phyloP scores from a whole-genome alignment of 2,113 vertebrate genomes.

The Oncorhynchus mykiss region DNA sequence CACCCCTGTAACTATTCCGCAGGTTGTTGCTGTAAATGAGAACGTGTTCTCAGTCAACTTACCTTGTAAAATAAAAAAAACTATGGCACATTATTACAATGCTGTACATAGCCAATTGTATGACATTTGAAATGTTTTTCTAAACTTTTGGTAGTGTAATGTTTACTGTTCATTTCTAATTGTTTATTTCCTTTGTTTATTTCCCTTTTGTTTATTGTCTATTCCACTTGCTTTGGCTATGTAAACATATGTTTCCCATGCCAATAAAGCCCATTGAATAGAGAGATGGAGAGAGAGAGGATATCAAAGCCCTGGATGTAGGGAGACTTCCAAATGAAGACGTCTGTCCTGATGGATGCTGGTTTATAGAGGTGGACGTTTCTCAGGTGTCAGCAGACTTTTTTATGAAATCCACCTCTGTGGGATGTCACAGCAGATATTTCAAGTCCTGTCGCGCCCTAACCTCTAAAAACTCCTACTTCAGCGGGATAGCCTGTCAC shows the following conservation, averaged over 20 bases:
- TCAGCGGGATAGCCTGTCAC: constrained; percentile 63
- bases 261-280: not conserved
- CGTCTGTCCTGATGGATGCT: constrained; percentile 53
- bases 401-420: constrained; percentile 59
- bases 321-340: constrained; percentile 31
- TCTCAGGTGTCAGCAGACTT: constrained; percentile 60
- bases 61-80: too few relatives aligned
- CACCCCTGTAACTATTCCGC: too few relatives aligned
- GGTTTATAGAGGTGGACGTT: constrained; percentile 55
- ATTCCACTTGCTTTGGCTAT: not conserved
- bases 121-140: too few relatives aligned
- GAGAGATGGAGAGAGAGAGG: not conserved
- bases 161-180: too few relatives aligned
- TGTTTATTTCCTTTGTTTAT: too few relatives aligned
- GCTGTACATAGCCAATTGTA: too few relatives aligned
- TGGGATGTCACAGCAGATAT: constrained; percentile 62
- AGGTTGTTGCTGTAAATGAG: too few relatives aligned
- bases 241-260: not conserved
- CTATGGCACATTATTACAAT: too few relatives aligned
- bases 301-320: not conserved
- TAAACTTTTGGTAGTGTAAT: too few relatives aligned
- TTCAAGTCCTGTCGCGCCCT: constrained; percentile 44
- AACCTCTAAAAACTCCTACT: constrained; percentile 56
- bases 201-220: too few relatives aligned
- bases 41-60: too few relatives aligned